Evolutionary conservation across 2,797 vertebrate genomes (phyloP).

Genomic region (Poecile montanus): DNA sequence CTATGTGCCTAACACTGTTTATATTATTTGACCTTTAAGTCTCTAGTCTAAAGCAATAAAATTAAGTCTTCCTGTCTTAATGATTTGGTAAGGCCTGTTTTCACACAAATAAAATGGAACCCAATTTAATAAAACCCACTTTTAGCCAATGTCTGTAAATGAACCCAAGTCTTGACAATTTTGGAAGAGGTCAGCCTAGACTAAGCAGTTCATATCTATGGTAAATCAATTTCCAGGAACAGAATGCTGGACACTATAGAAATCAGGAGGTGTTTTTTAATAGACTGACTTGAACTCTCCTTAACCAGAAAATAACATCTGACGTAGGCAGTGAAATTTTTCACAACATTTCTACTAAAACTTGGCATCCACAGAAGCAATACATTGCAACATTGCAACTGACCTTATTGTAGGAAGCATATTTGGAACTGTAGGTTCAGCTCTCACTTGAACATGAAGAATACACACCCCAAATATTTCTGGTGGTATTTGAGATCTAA

Average conservation of each 20-base stretch:
- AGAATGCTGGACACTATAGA: conserved; percentile 84
- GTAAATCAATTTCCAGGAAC: conserved; percentile 81
- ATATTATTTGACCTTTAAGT: conserved; percentile 73
- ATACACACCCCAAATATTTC: not conserved
- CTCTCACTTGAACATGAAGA: not conserved
- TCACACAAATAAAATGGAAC: conserved; percentile 82
- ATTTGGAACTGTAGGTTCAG: not conserved
- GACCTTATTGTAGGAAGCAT: conserved; percentile 75
- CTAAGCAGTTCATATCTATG: conserved; percentile 73
- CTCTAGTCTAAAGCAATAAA: conserved; percentile 75
- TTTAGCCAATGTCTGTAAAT: conserved; percentile 67
- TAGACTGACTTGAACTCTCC: conserved; percentile 79
- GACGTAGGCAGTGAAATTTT: conserved; percentile 83
- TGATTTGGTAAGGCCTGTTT: conserved; percentile 75
- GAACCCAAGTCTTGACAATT: conserved; percentile 72
- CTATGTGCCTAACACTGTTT: conserved; percentile 49
- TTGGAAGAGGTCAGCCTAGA: conserved; percentile 72
- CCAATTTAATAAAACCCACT: conserved; percentile 80
- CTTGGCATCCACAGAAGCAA: conserved; percentile 72
- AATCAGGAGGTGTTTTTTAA: conserved; percentile 78
- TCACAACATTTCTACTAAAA: conserved; percentile 90
- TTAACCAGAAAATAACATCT: conserved; percentile 82
- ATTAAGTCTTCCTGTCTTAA: conserved; percentile 78
- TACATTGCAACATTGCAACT: conserved; percentile 55
- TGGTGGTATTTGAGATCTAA: not conserved